Evolutionary conservation across 2,888 invertebrate species (phyloP), one percentile per base, ranked within the genome.

Genomic region (Cephus pulcher): DNA sequence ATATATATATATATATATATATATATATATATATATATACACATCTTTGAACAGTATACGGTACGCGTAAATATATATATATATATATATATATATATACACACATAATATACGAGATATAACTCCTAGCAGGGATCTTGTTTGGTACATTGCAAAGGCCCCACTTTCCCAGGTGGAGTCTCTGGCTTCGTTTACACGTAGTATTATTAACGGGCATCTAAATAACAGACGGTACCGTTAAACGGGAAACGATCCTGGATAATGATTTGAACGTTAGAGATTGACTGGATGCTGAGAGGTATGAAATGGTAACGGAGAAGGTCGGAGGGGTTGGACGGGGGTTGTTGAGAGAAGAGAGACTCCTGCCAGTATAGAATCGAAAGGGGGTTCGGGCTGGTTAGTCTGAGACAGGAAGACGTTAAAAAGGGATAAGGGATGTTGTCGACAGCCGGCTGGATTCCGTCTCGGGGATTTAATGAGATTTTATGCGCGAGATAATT

Each of bases 381-480:
- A 34, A 34, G 71, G 71, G 56, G 56, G 23, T 56, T 56, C 9
- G 23, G 40, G 40, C 23, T 40, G 56, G 56, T 56, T 56, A 23
- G 56, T 56, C 56, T 56, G 56, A 56, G 23, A 56, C 56, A 56
- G 56, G 56, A 56, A 56, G 56, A 56, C 56, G 56, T 56, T 56
- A 32, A 73, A 30, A 80, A 80, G 75, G 77, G 40, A 78, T 75
- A 73, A 73, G 76, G 80, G 79, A 81, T 81, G 85, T 86, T 84
- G 84, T 82, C 83, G 83, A 83, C 86, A 85, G 82, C 78, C 79
- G 82, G 82, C 85, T 84, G 83, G 84, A 86, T 86, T 85, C 83
- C 81, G 83, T 86, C 85, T 84, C 82, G 76, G 78, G 79, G 78
- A 82, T 85, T 85, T 86, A 85, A 86, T 86, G 86, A 86, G 86